Conservation (phyloP, 2,888 invertebrate genomes). For the Bembecia ichneumoniformis region DNA sequence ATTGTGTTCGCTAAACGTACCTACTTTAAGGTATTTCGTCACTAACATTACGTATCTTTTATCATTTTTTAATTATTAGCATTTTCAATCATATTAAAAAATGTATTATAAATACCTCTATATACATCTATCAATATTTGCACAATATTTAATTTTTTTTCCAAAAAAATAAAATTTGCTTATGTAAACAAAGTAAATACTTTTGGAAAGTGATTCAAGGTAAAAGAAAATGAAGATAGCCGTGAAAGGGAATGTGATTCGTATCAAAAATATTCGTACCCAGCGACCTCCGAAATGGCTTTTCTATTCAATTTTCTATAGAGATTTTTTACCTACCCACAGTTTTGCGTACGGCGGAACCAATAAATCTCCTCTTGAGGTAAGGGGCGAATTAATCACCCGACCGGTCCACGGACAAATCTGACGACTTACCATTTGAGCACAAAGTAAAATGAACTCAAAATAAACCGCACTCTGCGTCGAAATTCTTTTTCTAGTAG, state of each 20-base stretch:
- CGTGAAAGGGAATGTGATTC: constrained; percentile 47
- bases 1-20: constrained; percentile 7
- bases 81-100: no score
- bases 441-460: constrained; percentile 32
- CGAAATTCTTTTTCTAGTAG: constrained; percentile 22
- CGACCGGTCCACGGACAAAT: constrained; percentile 55
- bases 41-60: constrained; percentile 3
- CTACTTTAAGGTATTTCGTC: constrained; percentile 9
- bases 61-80: no score
- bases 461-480: constrained; percentile 22
- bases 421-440: constrained; percentile 27
- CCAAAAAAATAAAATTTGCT: no score
- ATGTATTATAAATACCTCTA: no score
- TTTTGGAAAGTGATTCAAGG: constrained; percentile 6
- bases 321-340: constrained; percentile 70
- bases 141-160: no score
- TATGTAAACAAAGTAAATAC: no score
- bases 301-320: constrained; percentile 73
- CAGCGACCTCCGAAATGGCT: constrained; percentile 58
- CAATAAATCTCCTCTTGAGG: constrained; percentile 70
- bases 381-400: constrained; percentile 70
- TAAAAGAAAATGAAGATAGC: constrained; percentile 58
- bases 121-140: no score
- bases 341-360: constrained; percentile 71
- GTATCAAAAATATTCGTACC: constrained; percentile 51